phyloP scores from a whole-genome alignment of 2,888 invertebrate genomes.

The Drosophila macrothrix region DNA sequence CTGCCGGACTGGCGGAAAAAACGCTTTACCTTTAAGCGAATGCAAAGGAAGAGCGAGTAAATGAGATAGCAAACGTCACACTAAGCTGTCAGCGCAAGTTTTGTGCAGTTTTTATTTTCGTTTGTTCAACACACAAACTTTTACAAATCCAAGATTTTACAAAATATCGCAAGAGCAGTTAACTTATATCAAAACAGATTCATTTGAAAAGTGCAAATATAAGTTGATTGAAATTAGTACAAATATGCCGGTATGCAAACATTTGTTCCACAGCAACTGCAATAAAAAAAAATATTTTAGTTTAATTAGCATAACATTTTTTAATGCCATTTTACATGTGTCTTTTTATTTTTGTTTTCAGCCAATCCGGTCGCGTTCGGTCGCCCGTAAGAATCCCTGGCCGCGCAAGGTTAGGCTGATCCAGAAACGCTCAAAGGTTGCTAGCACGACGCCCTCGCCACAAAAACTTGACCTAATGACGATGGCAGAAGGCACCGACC shows the following conservation, averaged over 20 bases:
- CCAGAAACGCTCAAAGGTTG: conserved; percentile 26
- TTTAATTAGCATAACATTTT: neutral
- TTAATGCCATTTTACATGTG: neutral
- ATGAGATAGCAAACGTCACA: neutral
- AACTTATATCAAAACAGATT: neutral
- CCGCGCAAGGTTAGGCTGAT: conserved; percentile 56
- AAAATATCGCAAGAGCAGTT: neutral
- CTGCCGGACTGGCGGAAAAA: conserved; percentile 13
- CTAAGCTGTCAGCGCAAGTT: conserved; percentile 24
- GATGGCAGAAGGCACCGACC: conserved; percentile 90
- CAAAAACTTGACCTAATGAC: conserved; percentile 87
- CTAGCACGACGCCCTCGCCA: conserved; percentile 54
- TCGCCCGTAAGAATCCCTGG: conserved; percentile 57
- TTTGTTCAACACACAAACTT: neutral
- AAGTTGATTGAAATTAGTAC: neutral
- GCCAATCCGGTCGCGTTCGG: conserved; percentile 42
- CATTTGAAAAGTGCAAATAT: neutral
- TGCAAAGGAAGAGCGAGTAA: neutral
- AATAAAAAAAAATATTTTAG: neutral
- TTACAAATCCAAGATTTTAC: neutral
- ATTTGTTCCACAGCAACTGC: neutral
- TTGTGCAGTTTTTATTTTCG: conserved; percentile 1
- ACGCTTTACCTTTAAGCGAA: neutral
- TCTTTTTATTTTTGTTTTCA: conserved; percentile 30
- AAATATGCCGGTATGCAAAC: conserved; percentile 34